phyloP scores from a whole-genome alignment of 2,797 vertebrate species.

The Perodicticus potto region DNA sequence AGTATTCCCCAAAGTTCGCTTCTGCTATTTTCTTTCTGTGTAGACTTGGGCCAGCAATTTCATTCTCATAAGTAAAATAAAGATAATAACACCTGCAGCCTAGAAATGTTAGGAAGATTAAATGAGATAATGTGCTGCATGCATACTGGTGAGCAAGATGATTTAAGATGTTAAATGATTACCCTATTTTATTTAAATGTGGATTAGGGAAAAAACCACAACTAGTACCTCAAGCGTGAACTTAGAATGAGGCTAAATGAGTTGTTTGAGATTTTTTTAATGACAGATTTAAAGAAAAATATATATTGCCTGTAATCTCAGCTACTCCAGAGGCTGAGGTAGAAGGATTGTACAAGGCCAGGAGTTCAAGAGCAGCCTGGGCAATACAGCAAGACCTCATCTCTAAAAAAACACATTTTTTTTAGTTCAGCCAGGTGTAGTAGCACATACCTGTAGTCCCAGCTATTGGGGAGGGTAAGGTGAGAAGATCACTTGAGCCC shows the following conservation, averaged over 20 bases:
- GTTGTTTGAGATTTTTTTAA: background rate
- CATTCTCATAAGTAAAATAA: background rate
- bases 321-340: too few relatives aligned
- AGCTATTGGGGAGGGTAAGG: too few relatives aligned
- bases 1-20: background rate
- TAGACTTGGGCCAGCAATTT: background rate
- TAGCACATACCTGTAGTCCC: too few relatives aligned
- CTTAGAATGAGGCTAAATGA: background rate
- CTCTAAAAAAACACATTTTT: too few relatives aligned
- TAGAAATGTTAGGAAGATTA: background rate
- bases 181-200: background rate
- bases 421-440: too few relatives aligned
- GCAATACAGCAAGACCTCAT: too few relatives aligned
- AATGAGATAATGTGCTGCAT: background rate
- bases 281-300: background rate
- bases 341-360: too few relatives aligned
- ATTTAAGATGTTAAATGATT: background rate
- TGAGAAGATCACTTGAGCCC: too few relatives aligned
- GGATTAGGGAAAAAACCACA: background rate
- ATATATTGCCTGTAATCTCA: too few relatives aligned
- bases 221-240: background rate
- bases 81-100: background rate
- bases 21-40: background rate
- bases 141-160: background rate
- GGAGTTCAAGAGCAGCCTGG: too few relatives aligned